Base-by-base conservation (phyloP, 2,113 vertebrate species). In the Trochalopteron elliotii region DNA sequence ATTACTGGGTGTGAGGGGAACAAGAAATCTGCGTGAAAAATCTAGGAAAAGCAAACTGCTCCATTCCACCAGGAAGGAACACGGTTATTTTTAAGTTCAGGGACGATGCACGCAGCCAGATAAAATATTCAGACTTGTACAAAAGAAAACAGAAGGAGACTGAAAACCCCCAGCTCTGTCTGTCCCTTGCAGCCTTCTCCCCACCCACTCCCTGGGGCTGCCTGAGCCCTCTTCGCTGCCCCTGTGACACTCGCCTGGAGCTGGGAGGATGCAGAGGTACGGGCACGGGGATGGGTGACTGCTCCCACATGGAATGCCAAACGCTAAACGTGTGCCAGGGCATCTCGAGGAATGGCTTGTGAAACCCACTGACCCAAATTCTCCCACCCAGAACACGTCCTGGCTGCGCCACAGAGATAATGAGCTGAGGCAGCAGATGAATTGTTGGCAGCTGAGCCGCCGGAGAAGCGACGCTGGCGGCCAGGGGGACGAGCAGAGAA, bases 41-140 rank as follows among this genome's bases (percentile, higher is more conserved):
- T 93, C 94, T 90, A 91, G 85, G 35, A 76, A 89, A 91, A 91
- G 92, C 90, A 86, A 93, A 96, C 75, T 74, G 74, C 85, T 84
- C 72, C 52, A 1, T 65, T 81, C 79, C 50, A 15, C 40, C 91
- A 86, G 94, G 93, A 95, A 94, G 81, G 89, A 94, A 50, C 78
- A 3, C 30, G 1, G 71, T 65, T 94, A 82, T 92, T 83, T 95
- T 93, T 93, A 88, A 94, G 89, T 90, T 75, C 93, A 91, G 84
- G 87, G 83, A 68, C 12, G 57, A 89, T 35, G 70, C 37, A 45
- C 0, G 1, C 49, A 84, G 96, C 92, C 93, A 94, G 83, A 94
- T 80, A 78, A 95, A 96, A 96, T 86, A 90, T 30, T 92, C 89
- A 81, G 78, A 60, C 53, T 75, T 33, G 53, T 77, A 75, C 78